Conservation (phyloP, 2,797 vertebrate genomes). For the Falco concolor region DNA sequence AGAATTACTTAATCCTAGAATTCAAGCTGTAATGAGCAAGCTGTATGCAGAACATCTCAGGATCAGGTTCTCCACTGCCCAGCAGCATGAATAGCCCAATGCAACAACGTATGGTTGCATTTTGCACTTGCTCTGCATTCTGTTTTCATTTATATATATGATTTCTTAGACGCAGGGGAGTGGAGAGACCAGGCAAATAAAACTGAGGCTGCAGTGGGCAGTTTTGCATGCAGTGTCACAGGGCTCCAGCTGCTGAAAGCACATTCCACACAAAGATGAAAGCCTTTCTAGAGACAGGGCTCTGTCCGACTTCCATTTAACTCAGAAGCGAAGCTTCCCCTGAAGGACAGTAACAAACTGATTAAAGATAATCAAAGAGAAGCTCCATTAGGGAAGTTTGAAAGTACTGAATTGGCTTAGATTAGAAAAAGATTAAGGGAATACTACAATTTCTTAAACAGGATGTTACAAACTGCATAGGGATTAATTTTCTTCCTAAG, state of each 20-base stretch:
- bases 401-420: background rate
- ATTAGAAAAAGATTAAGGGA: conserved; percentile 7
- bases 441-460: conserved; percentile 18
- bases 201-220: background rate
- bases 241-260: background rate
- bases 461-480: background rate
- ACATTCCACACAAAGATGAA: background rate
- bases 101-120: fast-evolving
- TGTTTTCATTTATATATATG: background rate
- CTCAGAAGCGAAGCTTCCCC: background rate
- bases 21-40: background rate
- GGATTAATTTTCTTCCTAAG: conserved; percentile 22
- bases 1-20: background rate
- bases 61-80: background rate
- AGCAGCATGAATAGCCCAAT: background rate
- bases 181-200: background rate
- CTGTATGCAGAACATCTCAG: background rate
- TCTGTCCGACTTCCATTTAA: background rate
- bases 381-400: background rate
- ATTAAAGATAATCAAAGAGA: conserved; percentile 35
- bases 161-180: background rate
- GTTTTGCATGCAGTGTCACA: background rate
- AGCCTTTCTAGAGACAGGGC: background rate
- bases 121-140: background rate
- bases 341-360: background rate